Evolutionary conservation across 2,888 invertebrate genomes (phyloP).

Genomic region (Proisotoma minuta): DNA sequence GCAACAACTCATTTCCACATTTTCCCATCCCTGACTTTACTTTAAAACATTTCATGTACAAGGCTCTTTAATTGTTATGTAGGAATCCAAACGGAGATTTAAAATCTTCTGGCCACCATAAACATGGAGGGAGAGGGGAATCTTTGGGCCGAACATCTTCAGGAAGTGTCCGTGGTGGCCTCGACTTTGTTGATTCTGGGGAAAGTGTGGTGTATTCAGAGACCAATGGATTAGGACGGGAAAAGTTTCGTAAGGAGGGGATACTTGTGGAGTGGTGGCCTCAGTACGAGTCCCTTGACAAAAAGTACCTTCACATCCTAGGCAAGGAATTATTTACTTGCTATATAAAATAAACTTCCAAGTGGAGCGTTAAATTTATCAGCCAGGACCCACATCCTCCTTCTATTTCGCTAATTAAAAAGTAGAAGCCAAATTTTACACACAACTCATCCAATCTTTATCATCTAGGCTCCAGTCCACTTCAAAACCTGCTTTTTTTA

Average conservation of each 20-base stretch:
- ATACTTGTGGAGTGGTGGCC: slow-evolving; percentile 78
- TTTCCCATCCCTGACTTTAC: neutral
- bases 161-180: slow-evolving; percentile 6
- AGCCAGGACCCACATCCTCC: too few species aligned
- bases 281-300: slow-evolving; percentile 83
- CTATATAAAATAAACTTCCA: too few species aligned
- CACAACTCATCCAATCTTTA: too few species aligned
- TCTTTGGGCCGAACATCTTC: too few species aligned
- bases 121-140: neutral
- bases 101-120: neutral
- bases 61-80: slow-evolving; percentile 47
- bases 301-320: slow-evolving; percentile 84
- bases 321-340: too few species aligned
- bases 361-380: too few species aligned
- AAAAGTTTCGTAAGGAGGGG: neutral
- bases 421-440: slow-evolving; percentile 3
- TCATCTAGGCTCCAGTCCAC: too few species aligned
- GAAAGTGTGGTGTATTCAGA: neutral
- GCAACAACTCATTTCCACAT: too few species aligned
- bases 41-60: neutral
- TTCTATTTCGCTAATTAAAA: slow-evolving; percentile 26
- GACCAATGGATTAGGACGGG: neutral
- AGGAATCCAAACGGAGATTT: slow-evolving; percentile 77
- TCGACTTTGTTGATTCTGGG: neutral
- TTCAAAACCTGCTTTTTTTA: neutral